Evolutionary conservation across 2,797 vertebrate genomes (phyloP), one percentile per base, ranked within the genome.

Genomic region (Micropoecilia bifurca): DNA sequence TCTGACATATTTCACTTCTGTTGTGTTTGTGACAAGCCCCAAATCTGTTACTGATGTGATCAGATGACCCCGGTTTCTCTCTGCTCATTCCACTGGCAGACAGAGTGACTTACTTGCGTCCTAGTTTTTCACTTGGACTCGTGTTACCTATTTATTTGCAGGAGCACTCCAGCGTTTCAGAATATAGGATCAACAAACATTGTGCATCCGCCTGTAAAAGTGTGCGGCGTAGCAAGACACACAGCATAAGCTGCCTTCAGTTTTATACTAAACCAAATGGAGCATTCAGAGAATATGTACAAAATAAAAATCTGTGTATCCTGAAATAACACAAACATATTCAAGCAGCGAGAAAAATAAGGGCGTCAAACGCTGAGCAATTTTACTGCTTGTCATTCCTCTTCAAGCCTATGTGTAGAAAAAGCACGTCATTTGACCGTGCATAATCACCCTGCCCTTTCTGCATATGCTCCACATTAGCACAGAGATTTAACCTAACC

Each of bases 381-480:
- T 74, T 83, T 85, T 28, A 76, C 45, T 57, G 25, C 68, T 69
- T 85, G 83, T 87, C 3, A 61, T 86, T 80, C 73, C 77, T 77
- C 80, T 59, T 63, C 8, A 46, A 73, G 63, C 80, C 66, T 61
- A 74, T 55, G 48, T 45, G 76, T 80, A 73, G 55, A 82, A 73
- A 88, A 76, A 82, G 36, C 77, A 78, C 77, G 84, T 91, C 74
- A 77, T 86, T 89, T 86, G 82, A 74, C 75, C 2, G 3, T 81
- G 85, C 85, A 91, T 88, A 94, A 93, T 86, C 82, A 86, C 68
- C 39, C 43, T 81, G 72, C 47, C 77, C 85, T 78, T 77, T 18
- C 74, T 66, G 85, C 92, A 93, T 89, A 89, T 91, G 89, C 81
- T 85, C 68, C 14, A 80, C 87, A 91, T 90, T 90, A 92, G 92